A percentile compares a stretch with the other conserved stretches of the same genome.
Conservation (phyloP, 1,140 invertebrate species). For the Calephelis virginiensis region DNA sequence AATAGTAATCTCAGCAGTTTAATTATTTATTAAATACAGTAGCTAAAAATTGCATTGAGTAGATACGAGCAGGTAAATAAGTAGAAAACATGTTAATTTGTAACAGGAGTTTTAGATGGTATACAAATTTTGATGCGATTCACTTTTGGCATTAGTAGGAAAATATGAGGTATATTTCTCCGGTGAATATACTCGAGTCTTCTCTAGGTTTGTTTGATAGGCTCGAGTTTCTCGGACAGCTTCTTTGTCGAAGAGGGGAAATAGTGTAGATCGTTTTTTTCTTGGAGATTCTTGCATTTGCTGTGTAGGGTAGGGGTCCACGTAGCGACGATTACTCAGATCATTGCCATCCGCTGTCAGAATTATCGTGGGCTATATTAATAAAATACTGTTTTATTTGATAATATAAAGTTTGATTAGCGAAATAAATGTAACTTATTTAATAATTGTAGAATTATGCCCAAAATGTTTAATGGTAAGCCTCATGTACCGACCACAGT, state of each 20-base stretch:
- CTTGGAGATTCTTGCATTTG: slow-evolving; percentile 66
- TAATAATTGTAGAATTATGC: too few species aligned
- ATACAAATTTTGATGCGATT: slow-evolving; percentile 39
- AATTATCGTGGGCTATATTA: slow-evolving; percentile 70
- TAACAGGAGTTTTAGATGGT: slow-evolving; percentile 27
- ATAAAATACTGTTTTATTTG: slow-evolving; percentile 44
- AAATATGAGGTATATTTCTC: slow-evolving; percentile 71
- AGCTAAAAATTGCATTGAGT: slow-evolving; percentile 22
- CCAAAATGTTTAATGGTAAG: too few species aligned
- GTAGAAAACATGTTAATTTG: background rate
- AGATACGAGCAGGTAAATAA: background rate
- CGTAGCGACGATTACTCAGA: slow-evolving; percentile 63
- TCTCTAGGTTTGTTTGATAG: slow-evolving; percentile 44
- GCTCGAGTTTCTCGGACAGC: slow-evolving; percentile 28
- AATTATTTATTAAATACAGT: background rate
- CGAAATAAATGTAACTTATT: too few species aligned
- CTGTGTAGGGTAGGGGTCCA: slow-evolving; percentile 65
- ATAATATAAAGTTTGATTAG: too few species aligned
- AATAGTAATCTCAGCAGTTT: background rate
- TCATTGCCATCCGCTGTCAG: slow-evolving; percentile 74
- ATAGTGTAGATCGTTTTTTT: slow-evolving; percentile 59
- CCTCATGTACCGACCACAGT: too few species aligned
- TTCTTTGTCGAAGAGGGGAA: slow-evolving; percentile 46
- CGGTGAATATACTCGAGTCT: slow-evolving; percentile 60
- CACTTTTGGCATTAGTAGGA: slow-evolving; percentile 40